Percentiles rank a stretch among this genome's conserved stretches.
Conservation (phyloP, 2,888 invertebrate species). For the Heliconius charithonia region DNA sequence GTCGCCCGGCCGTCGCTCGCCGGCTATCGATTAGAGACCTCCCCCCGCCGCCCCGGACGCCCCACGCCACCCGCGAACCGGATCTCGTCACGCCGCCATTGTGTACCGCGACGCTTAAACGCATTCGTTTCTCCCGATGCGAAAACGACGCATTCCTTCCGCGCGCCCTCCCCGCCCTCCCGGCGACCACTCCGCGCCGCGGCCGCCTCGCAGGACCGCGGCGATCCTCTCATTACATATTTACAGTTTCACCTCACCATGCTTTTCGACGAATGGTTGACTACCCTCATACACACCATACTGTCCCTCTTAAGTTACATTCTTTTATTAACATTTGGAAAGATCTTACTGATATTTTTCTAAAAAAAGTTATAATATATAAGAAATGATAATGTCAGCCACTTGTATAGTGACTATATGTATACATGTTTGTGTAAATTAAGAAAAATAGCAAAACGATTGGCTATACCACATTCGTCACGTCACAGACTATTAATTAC, state of each 20-base stretch:
- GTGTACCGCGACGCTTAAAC: slow-evolving; percentile 84
- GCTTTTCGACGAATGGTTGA: slow-evolving; percentile 35
- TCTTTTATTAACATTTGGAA: too few species aligned
- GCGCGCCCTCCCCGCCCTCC: slow-evolving; percentile 68
- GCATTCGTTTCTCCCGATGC: slow-evolving; percentile 85
- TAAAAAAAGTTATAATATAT: too few species aligned
- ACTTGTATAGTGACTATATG: not conserved
- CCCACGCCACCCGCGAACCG: slow-evolving; percentile 81
- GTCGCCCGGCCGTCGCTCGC: slow-evolving; percentile 83
- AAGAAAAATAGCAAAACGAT: not conserved
- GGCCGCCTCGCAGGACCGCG: slow-evolving; percentile 66
- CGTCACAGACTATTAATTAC: too few species aligned
- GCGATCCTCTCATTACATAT: slow-evolving; percentile 77
- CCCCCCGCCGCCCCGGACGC: slow-evolving; percentile 69
- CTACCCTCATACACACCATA: slow-evolving; percentile 16
- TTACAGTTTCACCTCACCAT: slow-evolving; percentile 55
- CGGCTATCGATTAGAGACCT: slow-evolving; percentile 82
- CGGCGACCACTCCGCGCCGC: slow-evolving; percentile 53
- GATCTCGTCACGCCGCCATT: slow-evolving; percentile 84
- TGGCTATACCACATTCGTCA: not conserved
- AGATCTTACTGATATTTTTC: too few species aligned
- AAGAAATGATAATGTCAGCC: not conserved
- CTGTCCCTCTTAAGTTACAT: not conserved
- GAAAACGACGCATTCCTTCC: slow-evolving; percentile 84
- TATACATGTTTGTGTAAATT: not conserved